Evolutionary conservation across 2,888 invertebrate species (phyloP).

Genomic region (Celastrina argiolus): DNA sequence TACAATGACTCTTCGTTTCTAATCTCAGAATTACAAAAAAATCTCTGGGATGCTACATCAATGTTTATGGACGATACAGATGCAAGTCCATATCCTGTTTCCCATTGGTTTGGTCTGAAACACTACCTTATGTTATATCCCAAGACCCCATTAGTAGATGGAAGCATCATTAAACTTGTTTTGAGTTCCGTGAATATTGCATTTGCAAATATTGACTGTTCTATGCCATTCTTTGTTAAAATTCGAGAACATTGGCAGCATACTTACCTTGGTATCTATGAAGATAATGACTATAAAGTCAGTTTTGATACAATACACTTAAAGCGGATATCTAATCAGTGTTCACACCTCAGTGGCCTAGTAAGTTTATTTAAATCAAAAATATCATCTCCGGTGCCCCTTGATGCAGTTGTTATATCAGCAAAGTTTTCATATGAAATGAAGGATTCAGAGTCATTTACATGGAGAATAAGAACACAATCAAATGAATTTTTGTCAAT

Average conservation of each 20-base stretch:
- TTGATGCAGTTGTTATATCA: slow-evolving; percentile 83
- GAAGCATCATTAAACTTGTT: slow-evolving; percentile 86
- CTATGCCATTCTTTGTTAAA: slow-evolving; percentile 92
- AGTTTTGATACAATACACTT: slow-evolving; percentile 94
- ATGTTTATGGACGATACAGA: slow-evolving; percentile 62
- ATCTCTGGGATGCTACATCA: slow-evolving; percentile 63
- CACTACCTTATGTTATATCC: slow-evolving; percentile 89
- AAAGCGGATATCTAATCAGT: slow-evolving; percentile 86
- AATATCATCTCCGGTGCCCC: slow-evolving; percentile 80
- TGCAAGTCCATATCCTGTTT: slow-evolving; percentile 78
- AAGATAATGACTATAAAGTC: slow-evolving; percentile 86
- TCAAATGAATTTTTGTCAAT: slow-evolving; percentile 69
- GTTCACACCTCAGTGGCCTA: slow-evolving; percentile 89
- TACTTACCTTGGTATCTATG: slow-evolving; percentile 87
- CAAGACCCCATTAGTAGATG: slow-evolving; percentile 79
- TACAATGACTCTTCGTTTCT: slow-evolving; percentile 76
- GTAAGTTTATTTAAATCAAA: slow-evolving; percentile 94
- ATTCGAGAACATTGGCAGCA: slow-evolving; percentile 89
- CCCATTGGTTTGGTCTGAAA: slow-evolving; percentile 87
- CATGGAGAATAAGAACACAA: slow-evolving; percentile 78
- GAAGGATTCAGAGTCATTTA: slow-evolving; percentile 78
- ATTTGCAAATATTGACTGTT: slow-evolving; percentile 86
- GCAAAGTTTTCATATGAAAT: slow-evolving; percentile 86
- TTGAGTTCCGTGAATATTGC: slow-evolving; percentile 91
- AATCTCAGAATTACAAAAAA: slow-evolving; percentile 57